phyloP scores from a whole-genome alignment of 1,140 invertebrate species.

The Heliconius himera region DNA sequence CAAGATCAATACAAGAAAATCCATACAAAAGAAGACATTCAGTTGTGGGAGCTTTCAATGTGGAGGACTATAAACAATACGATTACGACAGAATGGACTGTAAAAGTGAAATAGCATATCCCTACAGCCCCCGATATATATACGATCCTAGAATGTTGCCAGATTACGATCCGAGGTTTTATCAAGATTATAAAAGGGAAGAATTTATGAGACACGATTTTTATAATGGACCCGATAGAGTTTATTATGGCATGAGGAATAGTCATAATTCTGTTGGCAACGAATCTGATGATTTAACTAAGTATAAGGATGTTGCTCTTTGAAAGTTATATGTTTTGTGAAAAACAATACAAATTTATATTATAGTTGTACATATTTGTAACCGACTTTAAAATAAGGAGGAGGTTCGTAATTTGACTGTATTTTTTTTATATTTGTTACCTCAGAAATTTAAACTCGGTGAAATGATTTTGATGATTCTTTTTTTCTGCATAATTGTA shows the following conservation, averaged over 20 bases:
- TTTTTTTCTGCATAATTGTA: too few species aligned
- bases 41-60: constrained; percentile 66
- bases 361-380: background rate
- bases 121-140: constrained; percentile 53
- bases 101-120: constrained; percentile 73
- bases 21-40: constrained; percentile 72
- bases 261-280: constrained; percentile 80
- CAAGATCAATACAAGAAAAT: constrained; percentile 62
- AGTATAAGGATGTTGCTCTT: constrained; percentile 80
- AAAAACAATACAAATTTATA: too few species aligned
- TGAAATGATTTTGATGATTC: too few species aligned
- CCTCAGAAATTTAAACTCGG: too few species aligned
- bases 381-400: too few species aligned
- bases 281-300: constrained; percentile 79
- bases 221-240: constrained; percentile 70
- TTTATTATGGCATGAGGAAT: constrained; percentile 72
- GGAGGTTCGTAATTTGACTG: too few species aligned
- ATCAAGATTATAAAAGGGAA: constrained; percentile 64
- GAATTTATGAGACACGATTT: constrained; percentile 74
- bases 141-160: constrained; percentile 68
- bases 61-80: constrained; percentile 70
- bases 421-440: too few species aligned
- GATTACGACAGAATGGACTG: constrained; percentile 70
- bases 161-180: constrained; percentile 71
- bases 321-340: constrained; percentile 37